Percentiles rank a stretch among this genome's conserved stretches.
Evolutionary conservation across 2,888 invertebrate species (phyloP).

Genomic region (Neoaliturus tenellus): DNA sequence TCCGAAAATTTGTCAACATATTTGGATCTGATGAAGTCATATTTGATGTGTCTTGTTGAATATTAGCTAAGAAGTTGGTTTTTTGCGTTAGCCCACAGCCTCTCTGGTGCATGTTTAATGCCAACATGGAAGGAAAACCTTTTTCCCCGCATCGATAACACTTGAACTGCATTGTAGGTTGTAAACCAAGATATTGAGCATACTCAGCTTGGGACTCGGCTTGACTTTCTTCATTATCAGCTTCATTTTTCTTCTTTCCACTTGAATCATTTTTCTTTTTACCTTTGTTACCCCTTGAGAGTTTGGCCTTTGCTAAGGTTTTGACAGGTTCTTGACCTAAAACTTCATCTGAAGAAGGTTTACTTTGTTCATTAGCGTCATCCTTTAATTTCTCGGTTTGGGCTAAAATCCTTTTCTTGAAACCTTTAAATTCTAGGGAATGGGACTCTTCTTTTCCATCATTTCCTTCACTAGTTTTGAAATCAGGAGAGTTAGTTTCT

Average conservation of each 20-base stretch:
- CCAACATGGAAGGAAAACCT: constrained; percentile 80
- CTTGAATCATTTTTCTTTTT: constrained; percentile 7
- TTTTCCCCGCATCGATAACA: constrained; percentile 84
- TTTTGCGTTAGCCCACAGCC: constrained; percentile 74
- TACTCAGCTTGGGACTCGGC: constrained; percentile 74
- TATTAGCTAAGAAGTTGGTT: constrained; percentile 72
- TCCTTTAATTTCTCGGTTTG: constrained; percentile 51
- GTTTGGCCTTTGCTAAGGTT: background rate
- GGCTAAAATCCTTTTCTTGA: constrained; percentile 58
- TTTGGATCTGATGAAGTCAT: constrained; percentile 61
- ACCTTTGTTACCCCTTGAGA: background rate
- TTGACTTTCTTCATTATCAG: constrained; percentile 66
- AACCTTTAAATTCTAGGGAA: constrained; percentile 62
- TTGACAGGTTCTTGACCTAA: background rate
- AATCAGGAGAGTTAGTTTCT: background rate
- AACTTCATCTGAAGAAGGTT: background rate
- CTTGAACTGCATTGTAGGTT: constrained; percentile 83
- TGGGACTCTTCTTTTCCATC: constrained; percentile 44
- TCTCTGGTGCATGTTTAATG: constrained; percentile 82
- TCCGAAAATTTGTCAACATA: constrained; percentile 75
- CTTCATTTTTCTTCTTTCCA: constrained; percentile 45
- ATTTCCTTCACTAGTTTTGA: constrained; percentile 10
- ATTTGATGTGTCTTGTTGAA: constrained; percentile 70
- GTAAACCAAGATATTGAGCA: constrained; percentile 83
- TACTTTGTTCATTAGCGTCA: background rate